phyloP scores from a whole-genome alignment of 2,797 vertebrate species.

The Megaceryle alcyon region DNA sequence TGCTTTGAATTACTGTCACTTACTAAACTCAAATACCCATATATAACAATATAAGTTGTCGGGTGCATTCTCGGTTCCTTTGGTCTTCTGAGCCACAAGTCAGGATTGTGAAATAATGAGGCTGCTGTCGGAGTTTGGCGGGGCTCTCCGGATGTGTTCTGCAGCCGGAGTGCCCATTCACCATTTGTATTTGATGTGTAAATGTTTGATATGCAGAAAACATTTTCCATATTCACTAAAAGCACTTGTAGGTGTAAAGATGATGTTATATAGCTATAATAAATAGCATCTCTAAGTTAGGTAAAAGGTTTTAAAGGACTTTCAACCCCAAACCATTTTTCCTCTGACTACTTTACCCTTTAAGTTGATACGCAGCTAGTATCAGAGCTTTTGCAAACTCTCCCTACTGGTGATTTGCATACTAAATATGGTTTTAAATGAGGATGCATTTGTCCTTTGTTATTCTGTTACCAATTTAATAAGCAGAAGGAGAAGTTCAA shows the following conservation, averaged over 20 bases:
- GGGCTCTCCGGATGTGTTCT: neutral
- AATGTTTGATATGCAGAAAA: constrained; percentile 23
- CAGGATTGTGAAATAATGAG: neutral
- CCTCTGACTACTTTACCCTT: neutral
- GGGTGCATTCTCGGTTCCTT: neutral
- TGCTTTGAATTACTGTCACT: neutral
- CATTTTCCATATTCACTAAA: constrained; percentile 1
- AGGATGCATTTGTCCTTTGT: neutral
- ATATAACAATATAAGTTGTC: neutral
- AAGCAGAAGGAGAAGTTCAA: neutral
- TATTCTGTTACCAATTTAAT: constrained; percentile 8
- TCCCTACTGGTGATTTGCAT: constrained; percentile 47
- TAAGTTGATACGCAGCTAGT: neutral
- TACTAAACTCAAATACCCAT: neutral
- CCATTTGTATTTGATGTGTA: neutral
- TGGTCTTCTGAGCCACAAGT: neutral
- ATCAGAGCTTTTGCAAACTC: neutral
- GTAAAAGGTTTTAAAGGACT: constrained; percentile 43
- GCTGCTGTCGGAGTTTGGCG: neutral
- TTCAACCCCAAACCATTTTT: constrained; percentile 23
- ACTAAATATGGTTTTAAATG: constrained; percentile 36
- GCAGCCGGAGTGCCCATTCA: neutral
- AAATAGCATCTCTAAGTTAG: neutral
- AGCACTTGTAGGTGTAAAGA: constrained; percentile 1
- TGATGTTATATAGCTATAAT: neutral